A percentile compares a stretch with the other conserved stretches of the same genome.
phyloP scores from a whole-genome alignment of 2,797 vertebrate species.

The Enteromius treurensis region DNA sequence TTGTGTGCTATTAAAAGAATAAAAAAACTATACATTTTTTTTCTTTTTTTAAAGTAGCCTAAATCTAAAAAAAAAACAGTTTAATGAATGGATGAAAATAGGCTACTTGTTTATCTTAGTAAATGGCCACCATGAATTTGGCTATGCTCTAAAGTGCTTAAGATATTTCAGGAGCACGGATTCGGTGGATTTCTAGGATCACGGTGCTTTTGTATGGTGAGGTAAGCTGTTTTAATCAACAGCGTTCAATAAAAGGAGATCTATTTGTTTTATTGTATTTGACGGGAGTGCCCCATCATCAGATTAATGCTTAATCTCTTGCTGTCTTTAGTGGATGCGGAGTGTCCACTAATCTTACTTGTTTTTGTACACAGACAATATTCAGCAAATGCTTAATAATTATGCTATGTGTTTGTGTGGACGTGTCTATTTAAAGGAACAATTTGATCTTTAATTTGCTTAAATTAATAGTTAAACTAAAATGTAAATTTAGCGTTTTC shows the following conservation, averaged over 20 bases:
- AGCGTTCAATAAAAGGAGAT: conserved; percentile 48
- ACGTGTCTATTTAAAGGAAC: not conserved
- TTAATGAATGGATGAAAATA: conserved; percentile 43
- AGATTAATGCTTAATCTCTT: conserved; percentile 57
- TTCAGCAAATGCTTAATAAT: not conserved
- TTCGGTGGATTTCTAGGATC: conserved; percentile 40
- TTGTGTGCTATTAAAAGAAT: not conserved
- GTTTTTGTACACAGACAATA: not conserved
- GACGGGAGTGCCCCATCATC: conserved; percentile 31
- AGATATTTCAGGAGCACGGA: conserved; percentile 41
- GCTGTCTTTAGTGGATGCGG: not conserved
- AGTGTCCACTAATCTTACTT: not conserved
- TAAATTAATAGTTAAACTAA: not conserved
- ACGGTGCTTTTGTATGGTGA: conserved; percentile 21
- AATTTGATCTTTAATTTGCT: not conserved
- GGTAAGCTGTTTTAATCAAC: conserved; percentile 57
- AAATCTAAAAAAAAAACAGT: conserved; percentile 16
- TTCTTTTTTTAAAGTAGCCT: no score
- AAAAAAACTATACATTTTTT: not conserved
- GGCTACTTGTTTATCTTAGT: conserved; percentile 40
- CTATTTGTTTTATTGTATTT: conserved; percentile 45
- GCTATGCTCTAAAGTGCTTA: conserved; percentile 34
- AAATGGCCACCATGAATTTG: conserved; percentile 31
- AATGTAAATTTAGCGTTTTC: not conserved
- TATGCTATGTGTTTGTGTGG: not conserved